Base-by-base conservation (phyloP, 2,888 invertebrate species). In the Dryobota labecula region DNA sequence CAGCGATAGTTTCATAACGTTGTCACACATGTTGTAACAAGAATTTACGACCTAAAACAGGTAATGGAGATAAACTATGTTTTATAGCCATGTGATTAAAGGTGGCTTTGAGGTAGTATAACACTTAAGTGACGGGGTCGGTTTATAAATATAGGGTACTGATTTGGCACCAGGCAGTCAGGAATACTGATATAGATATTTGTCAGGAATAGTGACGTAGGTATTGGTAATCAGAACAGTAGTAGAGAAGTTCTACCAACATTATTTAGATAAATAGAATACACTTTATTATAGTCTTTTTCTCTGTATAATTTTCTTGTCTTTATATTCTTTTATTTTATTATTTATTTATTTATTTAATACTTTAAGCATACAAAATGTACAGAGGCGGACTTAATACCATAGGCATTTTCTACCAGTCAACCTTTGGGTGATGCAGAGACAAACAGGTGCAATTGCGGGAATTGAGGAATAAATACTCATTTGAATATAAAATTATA, bases 31-130 rank as follows among this genome's bases (percentile, higher is more conserved):
- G 54, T 24, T 38, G 43, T 78, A 82, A 80, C 74, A 30, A n/a
- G 41, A 62, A 80, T 80, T 80, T 80, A 80, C 30, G 80, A 68
- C 64, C 8, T 61, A 56, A 64, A 64, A 64, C 78, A 78, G 82
- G 82, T 74, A 62, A 61, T 63, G 45, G 43, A 70, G 73, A 81
- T 77, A 73, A 81, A 81, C 61, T 81, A 20, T 68, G 61, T 56
- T 80, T 78, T 80, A 81, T 77, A 54, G 73, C 60, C 27, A 2
- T 54, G 70, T 73, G 70, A 73, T 77, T 73, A 77, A 73, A 63
- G 58, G 43, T 58, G 64, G 62, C 70, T 66, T 70, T 64, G 76
- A 43, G 56, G 64, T 49, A 15, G 60, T 53, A 67, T 79, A 65
- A 71, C 11, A 43, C 36, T 64, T 45, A 43, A 66, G 62, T 63